Conservation (phyloP, 2,113 vertebrate species). For the Poicephalus meyeri region DNA sequence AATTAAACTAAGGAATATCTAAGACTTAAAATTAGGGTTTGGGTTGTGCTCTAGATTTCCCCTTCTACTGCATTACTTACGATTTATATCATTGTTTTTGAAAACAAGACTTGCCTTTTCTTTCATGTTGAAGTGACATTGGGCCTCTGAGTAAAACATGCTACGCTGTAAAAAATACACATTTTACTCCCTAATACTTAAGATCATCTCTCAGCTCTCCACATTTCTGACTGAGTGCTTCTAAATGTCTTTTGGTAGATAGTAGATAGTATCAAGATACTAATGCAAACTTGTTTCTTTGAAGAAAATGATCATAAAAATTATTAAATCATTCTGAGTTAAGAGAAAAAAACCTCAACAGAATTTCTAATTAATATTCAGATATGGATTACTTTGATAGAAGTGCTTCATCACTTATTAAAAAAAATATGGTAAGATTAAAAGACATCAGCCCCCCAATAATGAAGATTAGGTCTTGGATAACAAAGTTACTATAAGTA, state of each 20-base stretch:
- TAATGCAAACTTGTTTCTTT: neutral
- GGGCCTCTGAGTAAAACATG: neutral
- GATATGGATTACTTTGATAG: neutral
- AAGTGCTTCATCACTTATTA: constrained; percentile 3
- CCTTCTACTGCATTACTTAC: neutral
- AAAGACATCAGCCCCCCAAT: neutral
- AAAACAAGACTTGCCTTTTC: neutral
- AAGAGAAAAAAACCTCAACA: constrained; percentile 7
- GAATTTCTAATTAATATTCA: constrained; percentile 14
- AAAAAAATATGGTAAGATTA: neutral
- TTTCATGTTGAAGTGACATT: neutral
- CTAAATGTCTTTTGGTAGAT: neutral
- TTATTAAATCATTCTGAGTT: neutral
- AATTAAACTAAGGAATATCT: neutral
- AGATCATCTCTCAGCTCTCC: neutral
- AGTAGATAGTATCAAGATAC: neutral
- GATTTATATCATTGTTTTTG: neutral
- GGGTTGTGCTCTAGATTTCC: neutral
- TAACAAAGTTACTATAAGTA: neutral
- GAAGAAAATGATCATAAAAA: neutral
- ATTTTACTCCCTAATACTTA: neutral
- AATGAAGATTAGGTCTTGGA: neutral
- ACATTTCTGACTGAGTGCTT: neutral
- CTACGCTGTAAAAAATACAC: neutral
- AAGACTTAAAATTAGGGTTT: neutral